Conservation (phyloP, 2,113 vertebrate genomes). For the Tretioscincus oriximinensis region DNA sequence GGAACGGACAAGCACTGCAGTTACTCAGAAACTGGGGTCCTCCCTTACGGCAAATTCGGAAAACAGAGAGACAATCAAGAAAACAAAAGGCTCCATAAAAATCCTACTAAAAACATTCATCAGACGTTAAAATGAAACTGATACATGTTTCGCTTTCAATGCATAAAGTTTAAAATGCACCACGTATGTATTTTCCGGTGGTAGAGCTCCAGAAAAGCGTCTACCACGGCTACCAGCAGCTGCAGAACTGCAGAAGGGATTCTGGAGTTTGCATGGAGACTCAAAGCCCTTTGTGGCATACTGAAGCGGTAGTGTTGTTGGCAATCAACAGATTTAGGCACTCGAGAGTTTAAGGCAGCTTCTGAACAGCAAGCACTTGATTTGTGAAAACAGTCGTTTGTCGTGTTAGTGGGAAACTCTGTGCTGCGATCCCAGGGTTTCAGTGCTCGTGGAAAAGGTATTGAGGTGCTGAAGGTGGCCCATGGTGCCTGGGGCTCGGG, state of each 20-base stretch:
- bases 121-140: conserved; percentile 69
- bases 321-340: conserved; percentile 81
- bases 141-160: conserved; percentile 59
- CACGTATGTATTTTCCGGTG: conserved; percentile 52
- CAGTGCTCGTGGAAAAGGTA: conserved; percentile 68
- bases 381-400: conserved; percentile 70
- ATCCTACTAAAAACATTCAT: conserved; percentile 75
- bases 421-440: conserved; percentile 70
- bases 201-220: conserved; percentile 72
- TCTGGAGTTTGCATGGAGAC: conserved; percentile 58
- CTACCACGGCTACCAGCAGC: conserved; percentile 71
- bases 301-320: conserved; percentile 77
- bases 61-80: conserved; percentile 71
- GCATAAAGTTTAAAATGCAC: conserved; percentile 72
- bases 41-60: conserved; percentile 58
- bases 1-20: conserved; percentile 76
- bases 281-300: conserved; percentile 77
- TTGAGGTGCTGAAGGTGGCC: conserved; percentile 69
- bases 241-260: conserved; percentile 62
- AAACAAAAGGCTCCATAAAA: conserved; percentile 75
- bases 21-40: conserved; percentile 71
- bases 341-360: conserved; percentile 85
- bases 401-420: conserved; percentile 68
- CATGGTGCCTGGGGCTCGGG: conserved; percentile 74
- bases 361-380: conserved; percentile 80